Evolutionary conservation across 2,797 vertebrate genomes (phyloP), one percentile per base, ranked within the genome.

Genomic region (Micrastur ruficollis): DNA sequence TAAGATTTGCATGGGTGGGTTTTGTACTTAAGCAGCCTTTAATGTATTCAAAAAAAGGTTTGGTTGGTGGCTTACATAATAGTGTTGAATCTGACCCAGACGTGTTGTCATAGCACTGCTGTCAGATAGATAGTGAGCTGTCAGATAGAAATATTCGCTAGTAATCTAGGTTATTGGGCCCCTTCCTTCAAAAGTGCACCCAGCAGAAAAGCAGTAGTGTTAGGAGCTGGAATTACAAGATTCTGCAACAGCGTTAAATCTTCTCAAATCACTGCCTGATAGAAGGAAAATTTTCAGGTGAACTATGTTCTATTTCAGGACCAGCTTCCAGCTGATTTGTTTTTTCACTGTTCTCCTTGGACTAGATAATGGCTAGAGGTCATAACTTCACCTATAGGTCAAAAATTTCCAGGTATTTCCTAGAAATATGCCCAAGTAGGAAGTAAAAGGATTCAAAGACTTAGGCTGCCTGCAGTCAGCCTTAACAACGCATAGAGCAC

Each of bases 1-100:
- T 97, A 96, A 96, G 93, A 89, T 91, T 91, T 96, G 95, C 96
- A 97, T 96, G 96, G 93, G 96, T 96, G 96, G 96, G 96, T 93
- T 97, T 96, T 97, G 95, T 96, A 91, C 96, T 97, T 95, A 96
- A 91, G 93, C 92, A 96, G 92, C 91, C 94, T 96, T 93, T 96
- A 97, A 96, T 93, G 94, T 95, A 96, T 95, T 97, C 92, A 83
- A 92, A 96, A 96, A 97, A 95, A 96, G 81, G 92, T 89, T 96
- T 93, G 94, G 96, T 97, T 97, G 96, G 95, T 97, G 95, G 96
- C 84, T 97, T 97, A 97, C 96, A 94, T 97, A 97, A 97, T 95
- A 53, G 27, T 81, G 94, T 95, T 94, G 95, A 97, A 97, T 97
- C 86, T 96, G 96, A 89, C 96, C 96, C 93, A 97, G 96, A 97